Evolutionary conservation across 1,140 invertebrate species (phyloP).

Genomic region (Saccostrea glomerata): DNA sequence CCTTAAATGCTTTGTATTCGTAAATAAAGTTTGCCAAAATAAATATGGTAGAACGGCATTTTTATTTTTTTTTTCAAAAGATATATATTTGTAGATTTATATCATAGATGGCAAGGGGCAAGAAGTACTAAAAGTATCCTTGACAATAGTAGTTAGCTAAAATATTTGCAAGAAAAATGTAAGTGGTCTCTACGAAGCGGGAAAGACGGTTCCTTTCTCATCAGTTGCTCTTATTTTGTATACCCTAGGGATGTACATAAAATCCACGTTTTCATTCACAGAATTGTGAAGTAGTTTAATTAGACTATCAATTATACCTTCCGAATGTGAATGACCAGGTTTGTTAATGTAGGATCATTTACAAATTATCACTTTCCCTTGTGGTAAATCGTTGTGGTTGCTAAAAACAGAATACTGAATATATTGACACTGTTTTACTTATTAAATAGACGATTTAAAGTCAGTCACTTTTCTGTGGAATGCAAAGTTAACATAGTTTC

Average conservation of each 20-base stretch:
- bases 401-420: not conserved
- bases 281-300: not conserved
- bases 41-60: no score
- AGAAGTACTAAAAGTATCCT: no score
- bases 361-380: not conserved
- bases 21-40: no score
- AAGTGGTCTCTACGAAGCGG: no score
- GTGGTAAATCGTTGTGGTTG: not conserved
- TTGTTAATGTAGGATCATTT: not conserved
- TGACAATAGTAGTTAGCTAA: no score
- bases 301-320: not conserved
- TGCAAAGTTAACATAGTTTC: no score
- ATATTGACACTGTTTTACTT: not conserved
- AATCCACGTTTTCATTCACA: not conserved
- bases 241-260: not conserved
- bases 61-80: no score
- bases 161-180: no score
- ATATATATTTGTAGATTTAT: no score
- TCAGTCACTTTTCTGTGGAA: not conserved
- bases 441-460: not conserved
- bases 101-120: no score
- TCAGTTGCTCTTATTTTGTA: not conserved
- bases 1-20: no score
- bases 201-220: not conserved
- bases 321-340: not conserved